phyloP scores from a whole-genome alignment of 2,888 invertebrate genomes.

The Ferdinandea cuprea region DNA sequence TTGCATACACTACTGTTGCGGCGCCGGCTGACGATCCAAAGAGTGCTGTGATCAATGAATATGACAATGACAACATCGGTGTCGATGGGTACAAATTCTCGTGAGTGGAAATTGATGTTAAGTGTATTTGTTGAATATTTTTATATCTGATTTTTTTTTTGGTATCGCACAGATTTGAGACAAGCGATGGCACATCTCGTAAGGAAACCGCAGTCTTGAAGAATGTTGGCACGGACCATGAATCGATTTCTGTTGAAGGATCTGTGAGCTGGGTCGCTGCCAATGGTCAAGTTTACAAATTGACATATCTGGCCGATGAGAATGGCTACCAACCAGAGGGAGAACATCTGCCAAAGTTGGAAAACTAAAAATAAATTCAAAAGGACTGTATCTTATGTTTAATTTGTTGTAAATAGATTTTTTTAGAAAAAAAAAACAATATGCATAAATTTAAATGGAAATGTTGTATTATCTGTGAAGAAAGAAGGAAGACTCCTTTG shows the following conservation, averaged over 20 bases:
- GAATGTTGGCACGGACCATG: conserved; percentile 80
- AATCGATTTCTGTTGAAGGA: conserved; percentile 82
- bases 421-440: conserved; percentile 4
- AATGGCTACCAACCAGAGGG: conserved; percentile 80
- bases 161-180: conserved; percentile 79
- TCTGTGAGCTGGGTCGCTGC: conserved; percentile 84
- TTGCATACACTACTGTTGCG: conserved; percentile 75
- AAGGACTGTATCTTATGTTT: conserved; percentile 46
- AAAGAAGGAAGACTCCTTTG: too few relatives aligned
- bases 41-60: conserved; percentile 77
- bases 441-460: background rate
- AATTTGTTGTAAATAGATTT: conserved; percentile 25
- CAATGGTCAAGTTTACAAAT: conserved; percentile 85
- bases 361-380: conserved; percentile 27
- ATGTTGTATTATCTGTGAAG: background rate
- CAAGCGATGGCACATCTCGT: conserved; percentile 82
- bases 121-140: conserved; percentile 13
- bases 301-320: conserved; percentile 82
- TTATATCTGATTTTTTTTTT: background rate
- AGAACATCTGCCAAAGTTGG: conserved; percentile 78
- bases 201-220: conserved; percentile 81
- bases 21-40: conserved; percentile 75
- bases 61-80: conserved; percentile 84
- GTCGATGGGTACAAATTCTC: conserved; percentile 85
- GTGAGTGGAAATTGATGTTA: conserved; percentile 80